These are phyloP conservation scores for Orthosia gracilis DNA, from an alignment of 2,888 invertebrate genomes.

Conservation along the genomic window DNA sequence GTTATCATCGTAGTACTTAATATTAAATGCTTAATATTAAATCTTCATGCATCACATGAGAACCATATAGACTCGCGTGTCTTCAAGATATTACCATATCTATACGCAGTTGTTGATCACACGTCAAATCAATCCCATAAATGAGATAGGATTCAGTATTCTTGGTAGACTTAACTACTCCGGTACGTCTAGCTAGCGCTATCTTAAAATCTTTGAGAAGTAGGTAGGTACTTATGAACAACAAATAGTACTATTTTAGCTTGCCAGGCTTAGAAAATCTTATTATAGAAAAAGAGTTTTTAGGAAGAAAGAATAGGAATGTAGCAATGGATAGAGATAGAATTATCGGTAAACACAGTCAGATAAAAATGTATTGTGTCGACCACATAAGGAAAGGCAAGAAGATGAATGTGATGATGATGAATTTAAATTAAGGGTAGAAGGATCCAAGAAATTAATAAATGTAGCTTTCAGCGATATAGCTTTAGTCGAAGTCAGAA, in stretches of 20 bases:
- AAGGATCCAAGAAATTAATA: background rate
- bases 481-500: background rate
- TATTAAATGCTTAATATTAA: no score
- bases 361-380: background rate
- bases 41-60: no score
- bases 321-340: background rate
- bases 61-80: background rate
- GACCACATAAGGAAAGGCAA: background rate
- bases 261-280: constrained; percentile 31
- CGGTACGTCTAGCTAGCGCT: background rate
- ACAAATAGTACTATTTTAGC: background rate
- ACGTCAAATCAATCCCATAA: background rate
- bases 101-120: background rate
- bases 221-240: constrained; percentile 4
- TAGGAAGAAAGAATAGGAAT: background rate
- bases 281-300: background rate
- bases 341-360: background rate
- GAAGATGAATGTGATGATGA: constrained; percentile 1
- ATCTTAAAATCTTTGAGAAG: background rate
- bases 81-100: background rate
- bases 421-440: background rate
- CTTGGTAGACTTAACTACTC: background rate
- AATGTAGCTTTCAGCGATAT: constrained; percentile 7
- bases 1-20: background rate
- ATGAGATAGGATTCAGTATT: background rate